Evolutionary conservation across 1,140 invertebrate species (phyloP).

Genomic region (Oreohelix idahoensis): DNA sequence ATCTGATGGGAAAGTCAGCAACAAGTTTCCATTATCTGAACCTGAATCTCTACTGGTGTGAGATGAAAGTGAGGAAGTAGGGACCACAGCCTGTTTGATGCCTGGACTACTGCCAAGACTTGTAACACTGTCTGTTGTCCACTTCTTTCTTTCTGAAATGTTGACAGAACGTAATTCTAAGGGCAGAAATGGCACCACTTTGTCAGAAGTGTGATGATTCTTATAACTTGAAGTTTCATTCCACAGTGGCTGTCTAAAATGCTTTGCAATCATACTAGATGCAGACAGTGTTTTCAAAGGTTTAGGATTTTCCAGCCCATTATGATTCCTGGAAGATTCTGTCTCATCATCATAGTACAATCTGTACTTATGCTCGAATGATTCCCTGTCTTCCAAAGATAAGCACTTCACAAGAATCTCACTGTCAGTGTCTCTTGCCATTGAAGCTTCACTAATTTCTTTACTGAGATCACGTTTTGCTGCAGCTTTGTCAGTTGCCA

Average conservation of each 20-base stretch:
- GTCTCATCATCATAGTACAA: constrained; percentile 29
- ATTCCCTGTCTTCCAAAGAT: constrained; percentile 7
- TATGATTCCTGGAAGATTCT: neutral
- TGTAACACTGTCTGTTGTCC: no score
- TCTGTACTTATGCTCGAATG: constrained; percentile 7
- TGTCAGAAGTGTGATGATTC: neutral
- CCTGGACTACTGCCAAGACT: neutral
- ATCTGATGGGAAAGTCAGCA: neutral
- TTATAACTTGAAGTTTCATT: neutral
- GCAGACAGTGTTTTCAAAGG: neutral
- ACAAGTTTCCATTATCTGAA: neutral
- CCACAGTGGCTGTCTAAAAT: neutral
- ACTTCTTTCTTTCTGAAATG: neutral
- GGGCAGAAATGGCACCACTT: neutral
- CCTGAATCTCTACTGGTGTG: neutral
- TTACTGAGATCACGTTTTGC: neutral
- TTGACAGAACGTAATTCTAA: neutral
- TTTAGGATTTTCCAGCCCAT: neutral
- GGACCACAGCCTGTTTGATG: neutral
- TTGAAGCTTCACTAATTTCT: neutral
- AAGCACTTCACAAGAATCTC: neutral
- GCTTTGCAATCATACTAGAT: neutral
- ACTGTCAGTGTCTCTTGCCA: neutral
- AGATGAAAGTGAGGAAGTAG: neutral
- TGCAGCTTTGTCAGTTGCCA: neutral